Evolutionary conservation across 92 coral and sea anemone genomes (phyloP).

Genomic region (Umimayanthus chanpuru): DNA sequence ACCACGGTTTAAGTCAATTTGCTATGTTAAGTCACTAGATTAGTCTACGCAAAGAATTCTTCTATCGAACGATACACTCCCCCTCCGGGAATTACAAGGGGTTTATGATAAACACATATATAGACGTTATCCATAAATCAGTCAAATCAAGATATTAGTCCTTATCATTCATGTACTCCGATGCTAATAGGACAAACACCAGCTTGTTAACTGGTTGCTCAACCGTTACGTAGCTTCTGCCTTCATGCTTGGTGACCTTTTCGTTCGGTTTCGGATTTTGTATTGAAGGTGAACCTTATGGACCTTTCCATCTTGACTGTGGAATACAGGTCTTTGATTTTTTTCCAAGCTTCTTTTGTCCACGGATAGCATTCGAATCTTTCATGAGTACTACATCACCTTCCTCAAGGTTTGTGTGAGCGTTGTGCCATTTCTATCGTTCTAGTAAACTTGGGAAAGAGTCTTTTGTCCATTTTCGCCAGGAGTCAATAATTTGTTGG

Average conservation of each 20-base stretch:
- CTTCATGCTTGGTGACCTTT: slow-evolving; percentile 43
- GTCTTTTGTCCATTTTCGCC: slow-evolving; percentile 62
- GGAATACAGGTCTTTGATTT: slow-evolving; percentile 55
- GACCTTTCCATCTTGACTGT: slow-evolving; percentile 54
- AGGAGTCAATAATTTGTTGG: slow-evolving; percentile 51
- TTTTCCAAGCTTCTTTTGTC: slow-evolving; percentile 67
- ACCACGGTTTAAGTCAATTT: neutral
- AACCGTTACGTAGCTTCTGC: slow-evolving; percentile 53
- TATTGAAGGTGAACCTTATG: slow-evolving; percentile 42
- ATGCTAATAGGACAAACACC: slow-evolving; percentile 43
- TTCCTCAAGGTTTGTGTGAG: too few species aligned
- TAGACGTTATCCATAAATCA: too few species aligned
- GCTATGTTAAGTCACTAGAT: too few species aligned
- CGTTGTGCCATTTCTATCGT: slow-evolving; percentile 70
- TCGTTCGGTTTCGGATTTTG: slow-evolving; percentile 49
- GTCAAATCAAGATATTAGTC: too few species aligned
- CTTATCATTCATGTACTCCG: slow-evolving; percentile 3
- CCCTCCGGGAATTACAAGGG: too few species aligned
- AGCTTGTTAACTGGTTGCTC: slow-evolving; percentile 56
- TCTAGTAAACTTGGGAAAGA: slow-evolving; percentile 59
- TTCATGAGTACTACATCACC: slow-evolving; percentile 64
- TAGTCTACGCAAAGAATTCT: too few species aligned
- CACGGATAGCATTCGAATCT: too few species aligned
- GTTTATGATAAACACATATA: too few species aligned
- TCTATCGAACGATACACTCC: too few species aligned